These are phyloP conservation scores for Peromyscus maniculatus DNA, from an alignment of 2,113 vertebrate species.

Conservation along the genomic window DNA sequence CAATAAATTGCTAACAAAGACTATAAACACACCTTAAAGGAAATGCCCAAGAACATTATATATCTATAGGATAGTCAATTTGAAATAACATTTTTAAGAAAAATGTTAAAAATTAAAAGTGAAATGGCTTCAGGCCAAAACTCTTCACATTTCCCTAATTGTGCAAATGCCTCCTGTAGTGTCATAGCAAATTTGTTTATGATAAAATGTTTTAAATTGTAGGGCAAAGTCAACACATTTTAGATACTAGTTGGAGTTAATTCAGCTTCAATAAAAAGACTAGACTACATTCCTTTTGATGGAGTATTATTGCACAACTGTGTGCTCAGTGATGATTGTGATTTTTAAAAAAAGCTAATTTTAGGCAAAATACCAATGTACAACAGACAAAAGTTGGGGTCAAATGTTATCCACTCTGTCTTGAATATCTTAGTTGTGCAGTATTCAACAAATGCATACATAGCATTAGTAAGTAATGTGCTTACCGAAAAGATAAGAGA, in stretches of 20 bases:
- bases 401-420: not conserved
- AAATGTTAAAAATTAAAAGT: conserved; percentile 6
- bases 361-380: not conserved
- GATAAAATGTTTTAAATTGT: not conserved
- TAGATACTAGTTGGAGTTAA: not conserved
- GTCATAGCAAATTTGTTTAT: not conserved
- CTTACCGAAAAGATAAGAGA: not conserved
- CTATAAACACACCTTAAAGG: conserved; percentile 22
- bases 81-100: not conserved
- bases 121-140: conserved; percentile 4
- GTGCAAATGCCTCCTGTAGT: not conserved
- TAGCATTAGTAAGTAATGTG: not conserved
- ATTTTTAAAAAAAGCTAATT: not conserved
- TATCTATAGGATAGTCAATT: not conserved
- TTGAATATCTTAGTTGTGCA: not conserved
- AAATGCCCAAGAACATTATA: not conserved
- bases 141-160: not conserved
- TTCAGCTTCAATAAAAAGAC: not conserved
- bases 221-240: not conserved
- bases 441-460: not conserved
- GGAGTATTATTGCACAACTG: not conserved
- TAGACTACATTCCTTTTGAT: not conserved
- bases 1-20: not conserved
- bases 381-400: not conserved
- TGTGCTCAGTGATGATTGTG: not conserved